Evolutionary conservation across 2,888 invertebrate species (phyloP).

Genomic region (Ormyrus rosae): DNA sequence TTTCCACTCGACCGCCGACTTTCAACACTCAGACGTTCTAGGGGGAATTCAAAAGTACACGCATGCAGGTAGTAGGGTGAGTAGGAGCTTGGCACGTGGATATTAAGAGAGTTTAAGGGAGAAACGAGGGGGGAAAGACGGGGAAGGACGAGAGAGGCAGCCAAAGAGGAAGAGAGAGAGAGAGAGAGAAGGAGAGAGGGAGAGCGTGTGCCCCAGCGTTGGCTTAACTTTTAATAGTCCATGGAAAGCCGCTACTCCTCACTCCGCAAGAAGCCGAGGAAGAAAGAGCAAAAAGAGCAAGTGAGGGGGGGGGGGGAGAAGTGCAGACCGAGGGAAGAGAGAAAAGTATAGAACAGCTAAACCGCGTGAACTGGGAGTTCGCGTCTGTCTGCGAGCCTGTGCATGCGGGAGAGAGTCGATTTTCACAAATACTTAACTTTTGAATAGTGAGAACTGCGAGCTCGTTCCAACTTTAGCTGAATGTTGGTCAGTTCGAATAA

Average conservation of each 20-base stretch:
- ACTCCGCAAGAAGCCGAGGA: slow-evolving; percentile 17
- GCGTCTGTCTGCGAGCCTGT: not conserved
- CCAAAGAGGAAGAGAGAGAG: too few relatives aligned
- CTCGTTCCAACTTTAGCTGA: not conserved
- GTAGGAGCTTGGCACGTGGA: slow-evolving; percentile 57
- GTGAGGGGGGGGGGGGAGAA: not conserved
- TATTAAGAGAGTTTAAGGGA: slow-evolving; percentile 62
- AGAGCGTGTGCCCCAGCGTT: not conserved
- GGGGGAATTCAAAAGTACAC: slow-evolving; percentile 62
- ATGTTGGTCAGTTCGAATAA: too few relatives aligned
- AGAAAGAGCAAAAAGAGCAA: not conserved
- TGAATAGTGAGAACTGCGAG: not conserved
- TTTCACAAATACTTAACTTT: slow-evolving; percentile 24
- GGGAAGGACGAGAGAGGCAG: not conserved
- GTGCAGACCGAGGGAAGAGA: not conserved
- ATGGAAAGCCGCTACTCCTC: slow-evolving; percentile 43
- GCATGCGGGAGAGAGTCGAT: not conserved
- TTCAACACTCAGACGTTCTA: slow-evolving; percentile 57
- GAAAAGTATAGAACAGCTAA: slow-evolving; percentile 10
- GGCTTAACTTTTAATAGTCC: slow-evolving; percentile 55
- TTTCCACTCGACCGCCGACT: slow-evolving; percentile 55
- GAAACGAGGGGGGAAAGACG: not conserved
- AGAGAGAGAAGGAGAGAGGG: not conserved
- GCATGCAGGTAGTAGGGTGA: slow-evolving; percentile 26
- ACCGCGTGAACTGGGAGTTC: slow-evolving; percentile 2